Evolutionary conservation across 2,113 vertebrate genomes (phyloP), one percentile per base, ranked within the genome.

Genomic region (Scomber colias): DNA sequence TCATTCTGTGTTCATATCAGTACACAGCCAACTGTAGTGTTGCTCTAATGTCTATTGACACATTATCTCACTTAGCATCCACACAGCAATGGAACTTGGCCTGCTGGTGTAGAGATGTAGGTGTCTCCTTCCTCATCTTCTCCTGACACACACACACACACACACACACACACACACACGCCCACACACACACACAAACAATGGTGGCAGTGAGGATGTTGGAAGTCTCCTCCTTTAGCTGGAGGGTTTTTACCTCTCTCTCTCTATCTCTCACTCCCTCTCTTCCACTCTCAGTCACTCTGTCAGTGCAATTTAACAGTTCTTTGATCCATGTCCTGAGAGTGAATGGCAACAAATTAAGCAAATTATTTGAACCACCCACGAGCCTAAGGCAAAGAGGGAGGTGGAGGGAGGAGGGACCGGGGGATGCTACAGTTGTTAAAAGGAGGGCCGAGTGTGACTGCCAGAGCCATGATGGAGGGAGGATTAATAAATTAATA

Each of bases 311-410:
- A 93, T 94, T 95, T 93, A 94, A 87, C 90, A 93, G 90, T 84
- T 89, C 93, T 94, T 95, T 95, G 92, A 95, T 94, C 93, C 91
- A 90, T 79, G 84, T 92, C 92, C 92, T 94, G 87, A 90, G 88
- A 94, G 88, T 92, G 92, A 93, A 92, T 92, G 91, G 92, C 93
- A 94, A 91, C 92, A 95, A 95, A 95, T 94, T 94, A 94, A 91
- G 93, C 90, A 93, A 94, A 94, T 95, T 91, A 94, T 94, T 82
- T 90, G 88, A 86, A 86, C 92, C 93, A 91, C 93, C 93, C 93
- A 93, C 90, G 56, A 79, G 81, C 92, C 90, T 73, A 35, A 84
- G 84, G 89, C 89, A 79, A 64, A 71, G 82, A 84, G 81, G 81
- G 83, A 74, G 71, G 72, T 55, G 55, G 75, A 62, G 57, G 83